These are phyloP conservation scores for Podarcis siculus DNA, from an alignment of 2,797 vertebrate species.

Conservation along the genomic window DNA sequence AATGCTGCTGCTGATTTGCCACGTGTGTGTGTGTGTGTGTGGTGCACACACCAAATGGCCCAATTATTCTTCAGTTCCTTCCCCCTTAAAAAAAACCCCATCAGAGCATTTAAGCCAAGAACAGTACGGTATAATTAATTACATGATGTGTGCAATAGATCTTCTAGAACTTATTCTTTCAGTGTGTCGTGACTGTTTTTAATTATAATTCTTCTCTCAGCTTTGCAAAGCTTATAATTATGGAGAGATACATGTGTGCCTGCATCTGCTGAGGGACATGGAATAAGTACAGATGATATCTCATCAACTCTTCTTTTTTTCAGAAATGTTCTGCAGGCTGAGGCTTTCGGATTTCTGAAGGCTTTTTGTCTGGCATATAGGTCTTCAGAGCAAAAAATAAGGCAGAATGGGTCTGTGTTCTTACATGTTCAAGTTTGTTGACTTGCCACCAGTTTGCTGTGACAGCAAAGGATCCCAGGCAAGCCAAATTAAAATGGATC, in stretches of 20 bases:
- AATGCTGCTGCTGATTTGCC: slow-evolving; percentile 23
- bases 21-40: not conserved
- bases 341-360: not conserved
- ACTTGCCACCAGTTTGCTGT: not conserved
- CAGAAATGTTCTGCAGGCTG: not conserved
- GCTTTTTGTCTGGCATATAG: not conserved
- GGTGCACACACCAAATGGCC: not conserved
- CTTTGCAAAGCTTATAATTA: slow-evolving; percentile 29
- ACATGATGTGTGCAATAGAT: slow-evolving; percentile 24
- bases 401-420: not conserved
- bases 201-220: slow-evolving; percentile 18
- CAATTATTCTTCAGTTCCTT: slow-evolving; percentile 25
- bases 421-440: not conserved
- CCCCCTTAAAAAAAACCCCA: not conserved
- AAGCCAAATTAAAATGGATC: not conserved
- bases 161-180: slow-evolving; percentile 47
- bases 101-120: slow-evolving; percentile 29
- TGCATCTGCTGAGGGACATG: not conserved
- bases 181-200: slow-evolving; percentile 35
- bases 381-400: not conserved
- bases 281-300: slow-evolving; percentile 6
- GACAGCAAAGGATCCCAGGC: not conserved
- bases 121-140: slow-evolving; percentile 43
- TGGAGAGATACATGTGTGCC: not conserved
- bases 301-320: not conserved